Evolutionary conservation across 1,140 invertebrate genomes (phyloP), one percentile per base, ranked within the genome.

Genomic region (Diachasma alloeum): DNA sequence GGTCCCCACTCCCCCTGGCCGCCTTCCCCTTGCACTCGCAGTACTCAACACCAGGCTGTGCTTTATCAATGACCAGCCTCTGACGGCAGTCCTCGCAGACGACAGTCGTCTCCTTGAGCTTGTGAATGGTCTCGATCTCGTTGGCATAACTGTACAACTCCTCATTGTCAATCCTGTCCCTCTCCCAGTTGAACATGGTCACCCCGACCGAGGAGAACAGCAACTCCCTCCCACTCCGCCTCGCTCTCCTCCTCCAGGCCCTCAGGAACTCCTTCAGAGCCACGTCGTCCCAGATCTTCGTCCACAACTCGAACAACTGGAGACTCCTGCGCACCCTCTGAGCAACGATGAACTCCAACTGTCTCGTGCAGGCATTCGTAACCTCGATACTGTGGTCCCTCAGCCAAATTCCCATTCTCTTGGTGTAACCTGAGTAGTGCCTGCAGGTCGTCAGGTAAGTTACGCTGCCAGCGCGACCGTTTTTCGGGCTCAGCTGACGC

Each of bases 261-360:
- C 87, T 88, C 39, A 93, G 82, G 1, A 93, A 87, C 63, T 91
- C 90, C 75, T 88, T 91, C 0, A 93, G 82, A 5, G 90, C 90
- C 3, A 89, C 84, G 72, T 93, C 91, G 42, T 92, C 92, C 91
- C 93, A 93, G 63, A 93, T 89, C 77, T 89, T 91, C 1, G 91
- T 90, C 81, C 93, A 94, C 10, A 93, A 86, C 44, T 89, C 89
- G 78, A 93, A 90, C 80, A 94, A 89, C 79, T 93, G 93, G 78
- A 93, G 90, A 17, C 91, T 90, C 44, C 92, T 89, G 53, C 92
- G 86, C 0, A 93, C 83, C 15, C 91, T 88, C 81, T 94, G 92
- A 5, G 92, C 93, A 22, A 92, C 78, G 4, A 94, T 91, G 77
- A 91, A 93, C 85, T 93, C 92, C 79, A 92, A 93, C 79, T 94